These are phyloP conservation scores for Volucella zonaria DNA, from an alignment of 2,888 invertebrate genomes.

Conservation along the genomic window DNA sequence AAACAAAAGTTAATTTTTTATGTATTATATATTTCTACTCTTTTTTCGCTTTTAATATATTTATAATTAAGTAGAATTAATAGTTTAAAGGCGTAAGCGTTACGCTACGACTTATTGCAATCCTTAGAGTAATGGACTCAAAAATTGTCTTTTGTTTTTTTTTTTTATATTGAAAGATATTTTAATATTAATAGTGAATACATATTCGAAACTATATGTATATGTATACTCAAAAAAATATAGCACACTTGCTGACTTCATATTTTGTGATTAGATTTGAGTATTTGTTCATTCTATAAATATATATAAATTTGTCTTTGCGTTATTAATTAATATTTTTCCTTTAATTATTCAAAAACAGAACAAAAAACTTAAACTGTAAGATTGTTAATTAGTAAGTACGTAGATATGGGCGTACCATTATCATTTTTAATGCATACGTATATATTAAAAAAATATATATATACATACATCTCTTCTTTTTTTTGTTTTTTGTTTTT, in stretches of 20 bases:
- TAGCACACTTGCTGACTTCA: conserved; percentile 62
- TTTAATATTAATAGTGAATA: conserved; percentile 58
- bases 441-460: background rate
- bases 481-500: conserved; percentile 10
- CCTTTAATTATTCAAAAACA: conserved; percentile 18
- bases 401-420: conserved; percentile 54
- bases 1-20: conserved; percentile 24
- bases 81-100: conserved; percentile 16
- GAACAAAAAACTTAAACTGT: conserved; percentile 16
- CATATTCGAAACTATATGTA: conserved; percentile 57
- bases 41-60: background rate
- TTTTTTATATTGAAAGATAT: conserved; percentile 29
- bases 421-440: conserved; percentile 12
- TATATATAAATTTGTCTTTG: conserved; percentile 8
- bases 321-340: conserved; percentile 11
- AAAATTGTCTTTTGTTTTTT: conserved; percentile 37
- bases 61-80: conserved; percentile 17
- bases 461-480: too few species aligned
- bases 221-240: conserved; percentile 61
- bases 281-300: conserved; percentile 33
- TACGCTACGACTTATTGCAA: conserved; percentile 51
- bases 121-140: conserved; percentile 46
- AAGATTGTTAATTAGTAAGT: conserved; percentile 16
- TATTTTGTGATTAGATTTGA: conserved; percentile 42
- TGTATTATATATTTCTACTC: conserved; percentile 1